Conservation (phyloP, 1,140 invertebrate genomes). For the Euwallacea fornicatus region DNA sequence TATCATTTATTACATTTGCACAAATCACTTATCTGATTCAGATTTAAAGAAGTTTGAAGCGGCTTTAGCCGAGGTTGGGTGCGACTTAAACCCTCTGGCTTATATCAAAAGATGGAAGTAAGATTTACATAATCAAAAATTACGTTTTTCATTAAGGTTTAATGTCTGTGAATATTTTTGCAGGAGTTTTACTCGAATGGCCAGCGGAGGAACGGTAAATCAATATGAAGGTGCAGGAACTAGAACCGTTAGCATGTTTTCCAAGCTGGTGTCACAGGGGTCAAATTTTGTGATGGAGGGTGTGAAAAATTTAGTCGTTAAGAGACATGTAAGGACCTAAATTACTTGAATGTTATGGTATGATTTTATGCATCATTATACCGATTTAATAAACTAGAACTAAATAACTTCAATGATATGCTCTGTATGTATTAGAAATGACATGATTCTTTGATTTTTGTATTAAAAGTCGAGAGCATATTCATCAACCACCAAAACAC, state of each 20-base stretch:
- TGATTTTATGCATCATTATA: too few species aligned
- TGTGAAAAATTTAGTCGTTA: conserved; percentile 98
- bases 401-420: too few species aligned
- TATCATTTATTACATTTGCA: conserved; percentile 91
- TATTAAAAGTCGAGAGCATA: too few species aligned
- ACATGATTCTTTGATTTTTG: too few species aligned
- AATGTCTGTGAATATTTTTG: conserved; percentile 24
- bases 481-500: not conserved
- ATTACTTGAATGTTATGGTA: too few species aligned
- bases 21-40: conserved; percentile 73
- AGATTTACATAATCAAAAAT: conserved; percentile 45
- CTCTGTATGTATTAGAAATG: too few species aligned
- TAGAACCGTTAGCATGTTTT: conserved; percentile 97
- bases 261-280: conserved; percentile 94
- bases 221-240: conserved; percentile 93
- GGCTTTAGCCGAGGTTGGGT: conserved; percentile 78
- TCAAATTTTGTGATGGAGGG: conserved; percentile 99
- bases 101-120: conserved; percentile 92
- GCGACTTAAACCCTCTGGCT: conserved; percentile 78
- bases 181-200: conserved; percentile 81
- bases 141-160: conserved; percentile 13
- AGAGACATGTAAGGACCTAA: conserved; percentile 78
- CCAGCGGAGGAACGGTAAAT: conserved; percentile 59
- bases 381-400: too few species aligned
- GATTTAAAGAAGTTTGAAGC: conserved; percentile 83